phyloP scores from a whole-genome alignment of 2,888 invertebrate genomes.

The Catocala fraxini region DNA sequence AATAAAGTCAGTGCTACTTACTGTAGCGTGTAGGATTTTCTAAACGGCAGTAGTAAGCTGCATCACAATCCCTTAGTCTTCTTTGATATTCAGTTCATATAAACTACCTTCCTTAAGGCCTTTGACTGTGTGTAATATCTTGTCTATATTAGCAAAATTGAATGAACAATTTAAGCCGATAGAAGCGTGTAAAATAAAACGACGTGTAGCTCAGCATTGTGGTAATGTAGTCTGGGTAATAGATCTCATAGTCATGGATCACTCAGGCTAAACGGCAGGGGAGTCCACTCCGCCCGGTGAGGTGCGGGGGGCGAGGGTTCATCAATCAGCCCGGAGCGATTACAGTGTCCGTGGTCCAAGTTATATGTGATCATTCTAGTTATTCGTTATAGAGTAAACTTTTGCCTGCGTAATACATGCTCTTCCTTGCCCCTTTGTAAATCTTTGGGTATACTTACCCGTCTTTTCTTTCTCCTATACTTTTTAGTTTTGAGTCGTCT shows the following conservation, averaged over 20 bases:
- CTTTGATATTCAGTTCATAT: too few relatives aligned
- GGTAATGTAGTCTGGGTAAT: constrained; percentile 74
- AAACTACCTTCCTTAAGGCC: too few relatives aligned
- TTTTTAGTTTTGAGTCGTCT: too few relatives aligned
- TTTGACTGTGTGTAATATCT: background rate
- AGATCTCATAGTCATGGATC: constrained; percentile 80
- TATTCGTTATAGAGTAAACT: too few relatives aligned
- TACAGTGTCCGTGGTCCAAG: constrained; percentile 65
- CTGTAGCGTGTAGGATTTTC: too few relatives aligned
- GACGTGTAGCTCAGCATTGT: constrained; percentile 53
- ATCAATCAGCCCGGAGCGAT: constrained; percentile 86
- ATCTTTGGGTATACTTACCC: too few relatives aligned
- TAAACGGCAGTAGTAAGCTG: too few relatives aligned
- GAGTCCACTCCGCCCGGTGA: constrained; percentile 55
- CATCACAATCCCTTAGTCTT: too few relatives aligned
- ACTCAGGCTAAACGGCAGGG: constrained; percentile 69
- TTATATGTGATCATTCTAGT: background rate
- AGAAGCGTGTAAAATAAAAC: constrained; percentile 65
- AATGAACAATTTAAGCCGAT: constrained; percentile 30
- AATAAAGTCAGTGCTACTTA: too few relatives aligned
- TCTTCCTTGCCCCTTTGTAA: too few relatives aligned
- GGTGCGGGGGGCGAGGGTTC: constrained; percentile 69
- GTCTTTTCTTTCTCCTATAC: too few relatives aligned
- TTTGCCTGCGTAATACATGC: too few relatives aligned
- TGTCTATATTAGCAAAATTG: constrained; percentile 14